These are phyloP conservation scores for Penelope pileata DNA, from an alignment of 2,113 vertebrate genomes.

Conservation along the genomic window DNA sequence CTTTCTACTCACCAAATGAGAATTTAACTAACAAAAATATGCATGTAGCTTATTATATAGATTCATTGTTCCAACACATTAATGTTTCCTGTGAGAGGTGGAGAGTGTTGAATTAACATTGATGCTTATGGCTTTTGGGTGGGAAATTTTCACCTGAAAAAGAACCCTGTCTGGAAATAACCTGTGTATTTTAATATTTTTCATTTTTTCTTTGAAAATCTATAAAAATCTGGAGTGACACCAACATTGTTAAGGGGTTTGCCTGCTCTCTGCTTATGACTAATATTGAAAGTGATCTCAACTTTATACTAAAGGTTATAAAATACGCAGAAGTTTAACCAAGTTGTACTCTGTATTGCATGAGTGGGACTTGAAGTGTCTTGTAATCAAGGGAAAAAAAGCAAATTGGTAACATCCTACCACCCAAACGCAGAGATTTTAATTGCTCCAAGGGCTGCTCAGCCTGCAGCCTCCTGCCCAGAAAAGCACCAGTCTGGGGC, in stretches of 20 bases:
- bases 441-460: background rate
- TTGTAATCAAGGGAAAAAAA: background rate
- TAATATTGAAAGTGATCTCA: background rate
- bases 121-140: background rate
- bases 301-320: background rate
- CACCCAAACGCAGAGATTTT: background rate
- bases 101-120: background rate
- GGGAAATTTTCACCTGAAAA: background rate
- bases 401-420: background rate
- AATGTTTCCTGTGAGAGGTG: background rate
- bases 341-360: background rate
- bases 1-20: background rate
- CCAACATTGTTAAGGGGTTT: background rate
- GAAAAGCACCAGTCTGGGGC: accelerated
- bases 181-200: background rate
- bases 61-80: background rate
- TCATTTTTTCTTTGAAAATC: background rate
- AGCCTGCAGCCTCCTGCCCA: background rate
- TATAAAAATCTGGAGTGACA: background rate
- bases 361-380: background rate
- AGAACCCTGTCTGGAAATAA: background rate
- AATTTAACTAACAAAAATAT: conserved; percentile 17
- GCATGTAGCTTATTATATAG: background rate
- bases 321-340: background rate
- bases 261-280: background rate